A percentile compares a stretch with the other conserved stretches of the same genome.
Conservation (phyloP, 2,113 vertebrate species). For the Hiodon alosoides region DNA sequence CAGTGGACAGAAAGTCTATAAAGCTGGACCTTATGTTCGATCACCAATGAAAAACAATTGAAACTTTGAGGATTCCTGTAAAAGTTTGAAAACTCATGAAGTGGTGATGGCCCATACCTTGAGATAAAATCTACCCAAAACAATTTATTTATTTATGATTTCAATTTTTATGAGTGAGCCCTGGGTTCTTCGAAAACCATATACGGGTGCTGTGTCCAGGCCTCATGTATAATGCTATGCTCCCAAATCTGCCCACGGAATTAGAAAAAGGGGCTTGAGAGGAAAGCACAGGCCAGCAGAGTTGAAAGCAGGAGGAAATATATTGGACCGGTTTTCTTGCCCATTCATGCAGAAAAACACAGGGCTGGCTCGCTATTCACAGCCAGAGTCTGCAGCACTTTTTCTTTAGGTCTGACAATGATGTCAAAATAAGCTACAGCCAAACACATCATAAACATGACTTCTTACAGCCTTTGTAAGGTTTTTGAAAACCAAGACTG, state of each 20-base stretch:
- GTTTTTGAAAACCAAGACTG: too few relatives aligned
- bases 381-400: neutral
- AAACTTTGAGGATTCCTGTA: neutral
- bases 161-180: conserved; percentile 2
- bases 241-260: neutral
- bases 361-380: neutral
- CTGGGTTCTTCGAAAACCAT: conserved; percentile 8
- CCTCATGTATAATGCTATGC: neutral
- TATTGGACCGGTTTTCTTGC: neutral
- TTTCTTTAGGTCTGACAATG: too few relatives aligned
- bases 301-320: neutral
- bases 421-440: neutral
- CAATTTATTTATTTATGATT: conserved; percentile 18
- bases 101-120: conserved; percentile 5
- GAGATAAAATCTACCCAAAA: neutral
- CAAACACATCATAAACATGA: too few relatives aligned
- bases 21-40: neutral
- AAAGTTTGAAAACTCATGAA: neutral
- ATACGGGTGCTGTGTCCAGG: neutral
- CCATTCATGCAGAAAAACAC: neutral
- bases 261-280: neutral
- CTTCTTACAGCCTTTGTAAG: too few relatives aligned
- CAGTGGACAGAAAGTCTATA: too few relatives aligned
- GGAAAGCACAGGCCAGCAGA: neutral
- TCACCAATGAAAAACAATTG: neutral